A percentile compares a stretch with the other conserved stretches of the same genome.
Evolutionary conservation across 2,888 invertebrate species (phyloP).

Genomic region (Drosophila helvetica): DNA sequence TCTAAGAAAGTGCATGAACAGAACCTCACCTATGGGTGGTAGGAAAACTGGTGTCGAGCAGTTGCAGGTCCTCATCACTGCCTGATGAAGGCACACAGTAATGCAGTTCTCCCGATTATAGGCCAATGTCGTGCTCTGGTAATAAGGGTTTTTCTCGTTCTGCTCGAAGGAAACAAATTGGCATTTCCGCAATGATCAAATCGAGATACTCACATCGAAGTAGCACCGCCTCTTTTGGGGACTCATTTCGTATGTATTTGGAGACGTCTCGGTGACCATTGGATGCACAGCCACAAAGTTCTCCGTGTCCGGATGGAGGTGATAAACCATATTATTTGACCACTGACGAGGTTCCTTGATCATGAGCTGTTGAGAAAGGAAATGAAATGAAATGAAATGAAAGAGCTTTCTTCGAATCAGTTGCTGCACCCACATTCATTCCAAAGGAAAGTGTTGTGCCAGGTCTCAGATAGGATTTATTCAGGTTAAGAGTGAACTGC

Average conservation of each 20-base stretch:
- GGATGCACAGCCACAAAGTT: conserved; percentile 75
- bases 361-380: conserved; percentile 57
- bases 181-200: neutral
- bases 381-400: neutral
- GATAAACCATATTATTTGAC: conserved; percentile 56
- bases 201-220: conserved; percentile 61
- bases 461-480: conserved; percentile 46
- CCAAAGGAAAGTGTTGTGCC: conserved; percentile 45
- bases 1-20: rapidly evolving
- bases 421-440: conserved; percentile 52
- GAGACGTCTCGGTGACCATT: conserved; percentile 56
- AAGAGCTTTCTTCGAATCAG: no score
- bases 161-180: conserved; percentile 31
- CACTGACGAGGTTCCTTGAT: conserved; percentile 72
- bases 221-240: conserved; percentile 69
- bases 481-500: conserved; percentile 58
- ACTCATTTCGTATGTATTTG: conserved; percentile 55
- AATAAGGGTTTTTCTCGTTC: conserved; percentile 61
- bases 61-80: conserved; percentile 69
- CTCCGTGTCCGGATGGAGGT: conserved; percentile 66
- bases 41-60: conserved; percentile 76
- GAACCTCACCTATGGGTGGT: conserved; percentile 55
- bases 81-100: conserved; percentile 71
- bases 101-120: conserved; percentile 78
- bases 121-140: conserved; percentile 40